A percentile compares a stretch with the other conserved stretches of the same genome.
phyloP scores from a whole-genome alignment of 2,888 invertebrate genomes.

The Xestia c-nigrum region DNA sequence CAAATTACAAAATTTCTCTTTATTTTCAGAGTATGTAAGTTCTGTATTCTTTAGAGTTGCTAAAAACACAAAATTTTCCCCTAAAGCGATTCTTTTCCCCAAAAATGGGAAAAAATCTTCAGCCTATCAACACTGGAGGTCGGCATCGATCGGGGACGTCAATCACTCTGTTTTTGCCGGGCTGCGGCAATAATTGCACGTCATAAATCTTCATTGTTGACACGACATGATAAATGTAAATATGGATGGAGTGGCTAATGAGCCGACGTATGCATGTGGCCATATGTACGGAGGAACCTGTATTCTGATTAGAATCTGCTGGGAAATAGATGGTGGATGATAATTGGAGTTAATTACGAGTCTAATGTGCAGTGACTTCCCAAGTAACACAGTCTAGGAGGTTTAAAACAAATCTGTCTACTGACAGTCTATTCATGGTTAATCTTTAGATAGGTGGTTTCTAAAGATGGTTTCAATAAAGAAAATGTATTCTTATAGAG shows the following conservation, averaged over 20 bases:
- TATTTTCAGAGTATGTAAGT: neutral
- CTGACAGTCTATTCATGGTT: too few relatives aligned
- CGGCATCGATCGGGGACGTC: slow-evolving; percentile 68
- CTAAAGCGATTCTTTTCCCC: neutral
- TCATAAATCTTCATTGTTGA: slow-evolving; percentile 85
- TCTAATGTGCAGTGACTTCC: slow-evolving; percentile 33
- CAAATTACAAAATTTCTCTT: neutral
- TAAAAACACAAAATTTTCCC: neutral
- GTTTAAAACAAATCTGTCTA: too few relatives aligned
- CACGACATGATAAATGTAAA: slow-evolving; percentile 82
- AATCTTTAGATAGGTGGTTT: too few relatives aligned
- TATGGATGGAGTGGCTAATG: slow-evolving; percentile 73
- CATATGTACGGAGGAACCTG: slow-evolving; percentile 27
- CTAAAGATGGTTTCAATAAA: too few relatives aligned
- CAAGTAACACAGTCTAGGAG: too few relatives aligned
- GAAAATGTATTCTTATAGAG: too few relatives aligned
- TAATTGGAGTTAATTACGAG: slow-evolving; percentile 47
- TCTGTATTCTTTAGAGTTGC: neutral
- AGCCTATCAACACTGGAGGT: slow-evolving; percentile 1
- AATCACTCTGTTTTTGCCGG: slow-evolving; percentile 80
- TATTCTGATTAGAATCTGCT: slow-evolving; percentile 57
- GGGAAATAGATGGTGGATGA: slow-evolving; percentile 52
- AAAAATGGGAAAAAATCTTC: neutral
- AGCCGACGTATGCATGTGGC: slow-evolving; percentile 46
- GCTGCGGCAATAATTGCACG: slow-evolving; percentile 79